These are phyloP conservation scores for Nomia melanderi DNA, from an alignment of 1,140 invertebrate species.

Conservation along the genomic window DNA sequence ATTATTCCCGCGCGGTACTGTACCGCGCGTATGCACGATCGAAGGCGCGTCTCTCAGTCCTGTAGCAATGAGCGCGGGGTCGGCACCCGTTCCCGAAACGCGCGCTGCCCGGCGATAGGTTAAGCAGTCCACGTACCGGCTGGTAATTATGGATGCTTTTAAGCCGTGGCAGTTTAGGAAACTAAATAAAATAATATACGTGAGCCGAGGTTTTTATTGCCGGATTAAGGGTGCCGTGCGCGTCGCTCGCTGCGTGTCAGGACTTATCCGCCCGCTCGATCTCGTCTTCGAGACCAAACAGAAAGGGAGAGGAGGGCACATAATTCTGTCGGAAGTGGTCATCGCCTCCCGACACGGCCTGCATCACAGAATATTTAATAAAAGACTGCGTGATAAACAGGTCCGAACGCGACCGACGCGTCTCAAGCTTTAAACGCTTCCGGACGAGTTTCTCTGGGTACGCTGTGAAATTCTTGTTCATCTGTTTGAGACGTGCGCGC, in stretches of 20 bases:
- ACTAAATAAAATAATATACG: conserved; percentile 81
- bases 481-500: no score
- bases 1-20: conserved; percentile 68
- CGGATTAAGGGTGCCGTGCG: conserved; percentile 75
- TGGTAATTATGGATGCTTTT: conserved; percentile 81
- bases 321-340: conserved; percentile 65
- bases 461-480: no score
- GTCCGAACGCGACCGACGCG: not conserved
- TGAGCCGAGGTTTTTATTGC: conserved; percentile 79
- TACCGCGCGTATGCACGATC: not conserved
- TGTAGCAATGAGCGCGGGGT: not conserved
- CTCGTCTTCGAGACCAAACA: conserved; percentile 56
- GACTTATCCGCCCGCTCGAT: conserved; percentile 71
- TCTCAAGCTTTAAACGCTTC: conserved; percentile 18
- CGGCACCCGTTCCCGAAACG: conserved; percentile 50
- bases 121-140: conserved; percentile 78
- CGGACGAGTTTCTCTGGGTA: no score
- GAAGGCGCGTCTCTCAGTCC: not conserved
- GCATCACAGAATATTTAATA: conserved; percentile 57
- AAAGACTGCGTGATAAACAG: conserved; percentile 35
- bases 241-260: conserved; percentile 68
- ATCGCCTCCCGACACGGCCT: conserved; percentile 57
- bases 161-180: conserved; percentile 79
- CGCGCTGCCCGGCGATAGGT: conserved; percentile 77
- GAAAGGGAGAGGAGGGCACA: conserved; percentile 33